phyloP scores from a whole-genome alignment of 2,888 invertebrate species.

The Allophyes oxyacanthae region DNA sequence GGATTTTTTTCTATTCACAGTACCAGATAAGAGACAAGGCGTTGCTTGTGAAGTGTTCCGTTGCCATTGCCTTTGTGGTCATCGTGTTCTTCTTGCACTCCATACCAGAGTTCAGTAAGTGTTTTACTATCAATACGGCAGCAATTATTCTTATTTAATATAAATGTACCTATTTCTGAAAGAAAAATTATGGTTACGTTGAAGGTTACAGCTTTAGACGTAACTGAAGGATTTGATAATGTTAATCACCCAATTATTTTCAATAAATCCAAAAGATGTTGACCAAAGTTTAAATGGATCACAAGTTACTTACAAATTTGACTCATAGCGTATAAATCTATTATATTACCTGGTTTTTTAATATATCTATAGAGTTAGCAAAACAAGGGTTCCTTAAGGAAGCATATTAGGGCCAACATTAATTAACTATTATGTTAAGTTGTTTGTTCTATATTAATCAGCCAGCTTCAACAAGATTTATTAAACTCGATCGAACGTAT shows the following conservation, averaged over 20 bases:
- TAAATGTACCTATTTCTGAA: too few relatives aligned
- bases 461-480: too few relatives aligned
- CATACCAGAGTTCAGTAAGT: conserved; percentile 92
- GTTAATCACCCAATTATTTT: background rate
- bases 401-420: background rate
- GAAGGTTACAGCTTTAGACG: too few relatives aligned
- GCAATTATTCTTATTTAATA: too few relatives aligned
- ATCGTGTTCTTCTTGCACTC: conserved; percentile 95
- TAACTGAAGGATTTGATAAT: background rate
- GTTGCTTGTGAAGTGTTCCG: conserved; percentile 93
- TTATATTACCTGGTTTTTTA: too few relatives aligned
- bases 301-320: too few relatives aligned
- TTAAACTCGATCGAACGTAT: too few relatives aligned
- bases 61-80: conserved; percentile 93
- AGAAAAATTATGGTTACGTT: too few relatives aligned
- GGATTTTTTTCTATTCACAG: conserved; percentile 84
- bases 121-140: background rate
- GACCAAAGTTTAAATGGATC: too few relatives aligned
- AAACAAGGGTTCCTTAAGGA: background rate
- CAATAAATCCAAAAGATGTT: too few relatives aligned
- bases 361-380: background rate
- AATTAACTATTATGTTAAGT: background rate
- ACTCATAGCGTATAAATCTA: too few relatives aligned
- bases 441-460: too few relatives aligned
- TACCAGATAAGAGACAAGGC: conserved; percentile 94